Evolutionary conservation across 2,113 vertebrate species (phyloP).

Genomic region (Nothocercus nigrocapillus): DNA sequence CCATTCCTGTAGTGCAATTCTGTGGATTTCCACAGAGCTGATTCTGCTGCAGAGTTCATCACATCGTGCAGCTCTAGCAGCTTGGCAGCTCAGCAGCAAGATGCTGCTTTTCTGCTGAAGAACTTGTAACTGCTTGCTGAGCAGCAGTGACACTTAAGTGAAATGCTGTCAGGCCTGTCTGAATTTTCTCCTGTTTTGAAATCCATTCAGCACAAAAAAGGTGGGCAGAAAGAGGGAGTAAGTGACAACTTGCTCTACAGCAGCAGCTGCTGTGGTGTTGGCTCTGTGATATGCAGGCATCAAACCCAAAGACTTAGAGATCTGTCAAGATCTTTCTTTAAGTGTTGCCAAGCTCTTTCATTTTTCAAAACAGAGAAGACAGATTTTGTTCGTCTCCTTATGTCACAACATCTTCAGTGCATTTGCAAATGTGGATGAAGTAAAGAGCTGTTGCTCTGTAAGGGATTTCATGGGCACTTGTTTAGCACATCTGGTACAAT

Average conservation of each 20-base stretch:
- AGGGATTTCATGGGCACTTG: neutral
- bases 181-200: neutral
- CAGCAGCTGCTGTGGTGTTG: conserved; percentile 3
- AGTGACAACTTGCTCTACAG: neutral
- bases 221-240: neutral
- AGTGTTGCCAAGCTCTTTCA: neutral
- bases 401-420: neutral
- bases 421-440: neutral
- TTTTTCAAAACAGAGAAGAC: neutral
- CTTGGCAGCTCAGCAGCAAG: neutral
- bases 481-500: neutral
- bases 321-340: neutral
- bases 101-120: neutral
- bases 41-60: neutral
- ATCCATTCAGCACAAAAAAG: neutral
- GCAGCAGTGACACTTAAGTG: neutral
- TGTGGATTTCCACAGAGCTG: neutral
- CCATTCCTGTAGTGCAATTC: neutral
- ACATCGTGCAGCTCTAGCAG: neutral
- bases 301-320: neutral
- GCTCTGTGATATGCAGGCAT: neutral
- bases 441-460: neutral
- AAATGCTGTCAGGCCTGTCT: neutral
- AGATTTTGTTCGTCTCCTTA: neutral
- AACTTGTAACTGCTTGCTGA: neutral